Conservation (phyloP, 2,888 invertebrate species). For the Ochropacha duplaris region DNA sequence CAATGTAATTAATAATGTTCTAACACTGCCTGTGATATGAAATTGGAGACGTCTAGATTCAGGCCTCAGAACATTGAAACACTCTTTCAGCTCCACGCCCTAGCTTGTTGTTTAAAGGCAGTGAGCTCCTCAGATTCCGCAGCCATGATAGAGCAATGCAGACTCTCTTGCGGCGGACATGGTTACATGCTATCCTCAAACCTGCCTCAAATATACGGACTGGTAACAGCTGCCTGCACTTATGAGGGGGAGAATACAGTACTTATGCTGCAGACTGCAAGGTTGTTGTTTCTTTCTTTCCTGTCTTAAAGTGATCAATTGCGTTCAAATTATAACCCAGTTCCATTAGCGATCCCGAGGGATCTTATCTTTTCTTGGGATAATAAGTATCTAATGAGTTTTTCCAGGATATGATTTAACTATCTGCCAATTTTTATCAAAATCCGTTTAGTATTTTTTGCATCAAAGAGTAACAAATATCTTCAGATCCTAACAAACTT, state of each 20-base stretch:
- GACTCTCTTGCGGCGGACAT: constrained; percentile 96
- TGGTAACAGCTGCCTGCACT: constrained; percentile 93
- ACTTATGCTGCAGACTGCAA: constrained; percentile 93
- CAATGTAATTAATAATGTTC: too few species aligned
- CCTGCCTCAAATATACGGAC: constrained; percentile 91
- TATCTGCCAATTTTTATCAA: too few species aligned
- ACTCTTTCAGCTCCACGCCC: constrained; percentile 88
- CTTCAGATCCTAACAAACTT: too few species aligned
- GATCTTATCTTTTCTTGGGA: too few species aligned
- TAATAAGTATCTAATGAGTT: too few species aligned
- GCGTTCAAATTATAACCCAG: not conserved
- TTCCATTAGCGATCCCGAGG: too few species aligned
- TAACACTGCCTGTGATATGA: too few species aligned
- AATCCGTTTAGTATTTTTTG: too few species aligned
- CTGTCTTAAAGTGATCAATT: not conserved
- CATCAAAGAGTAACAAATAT: too few species aligned
- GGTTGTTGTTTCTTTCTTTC: constrained; percentile 55
- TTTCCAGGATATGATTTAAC: too few species aligned
- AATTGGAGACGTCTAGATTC: too few species aligned
- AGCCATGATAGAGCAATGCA: constrained; percentile 89
- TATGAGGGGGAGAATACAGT: constrained; percentile 99
- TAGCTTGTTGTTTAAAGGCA: constrained; percentile 95
- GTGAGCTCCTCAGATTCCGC: constrained; percentile 89
- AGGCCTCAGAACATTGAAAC: too few species aligned
- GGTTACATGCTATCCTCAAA: constrained; percentile 95